A percentile compares a stretch with the other conserved stretches of the same genome.
Conservation (phyloP, 2,888 invertebrate species). For the Zaprionus obscuricornis region DNA sequence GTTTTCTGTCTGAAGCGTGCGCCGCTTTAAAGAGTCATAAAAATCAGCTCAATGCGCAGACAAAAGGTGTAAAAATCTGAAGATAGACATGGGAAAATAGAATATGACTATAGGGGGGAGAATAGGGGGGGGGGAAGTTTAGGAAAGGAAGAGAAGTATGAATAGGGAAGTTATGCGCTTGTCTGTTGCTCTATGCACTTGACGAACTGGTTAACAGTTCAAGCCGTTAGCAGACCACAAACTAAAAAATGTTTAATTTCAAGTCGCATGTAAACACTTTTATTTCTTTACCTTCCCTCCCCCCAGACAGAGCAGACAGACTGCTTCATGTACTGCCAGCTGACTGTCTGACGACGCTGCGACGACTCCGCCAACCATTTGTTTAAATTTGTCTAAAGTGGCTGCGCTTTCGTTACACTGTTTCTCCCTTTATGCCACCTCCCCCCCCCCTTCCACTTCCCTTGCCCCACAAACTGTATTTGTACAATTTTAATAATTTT, state of each 20-base stretch:
- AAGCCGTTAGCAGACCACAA: conserved; percentile 53
- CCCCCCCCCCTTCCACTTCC: conserved; percentile 2
- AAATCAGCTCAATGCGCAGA: conserved; percentile 63
- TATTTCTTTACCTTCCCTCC: background rate
- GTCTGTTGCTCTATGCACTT: conserved; percentile 27
- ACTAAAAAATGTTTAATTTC: conserved; percentile 71
- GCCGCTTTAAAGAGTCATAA: conserved; percentile 70
- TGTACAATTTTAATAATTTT: conserved; percentile 69
- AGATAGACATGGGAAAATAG: too few species aligned
- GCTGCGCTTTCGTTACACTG: conserved; percentile 36
- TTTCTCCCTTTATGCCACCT: conserved; percentile 5
- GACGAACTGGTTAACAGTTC: conserved; percentile 48
- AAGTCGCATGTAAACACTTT: conserved; percentile 63
- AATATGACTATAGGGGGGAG: too few species aligned
- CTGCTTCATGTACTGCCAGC: conserved; percentile 2
- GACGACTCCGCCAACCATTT: conserved; percentile 60
- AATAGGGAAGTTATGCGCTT: background rate
- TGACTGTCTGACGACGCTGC: conserved; percentile 33
- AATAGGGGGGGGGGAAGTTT: background rate
- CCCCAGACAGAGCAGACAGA: background rate
- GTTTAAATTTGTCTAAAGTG: conserved; percentile 79
- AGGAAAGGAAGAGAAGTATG: background rate
- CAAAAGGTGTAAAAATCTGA: conserved; percentile 66
- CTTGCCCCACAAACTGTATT: too few species aligned
- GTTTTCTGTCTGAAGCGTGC: conserved; percentile 57